Base-by-base conservation (phyloP, 2,888 invertebrate species). In the Megaustenia siamemsis region DNA sequence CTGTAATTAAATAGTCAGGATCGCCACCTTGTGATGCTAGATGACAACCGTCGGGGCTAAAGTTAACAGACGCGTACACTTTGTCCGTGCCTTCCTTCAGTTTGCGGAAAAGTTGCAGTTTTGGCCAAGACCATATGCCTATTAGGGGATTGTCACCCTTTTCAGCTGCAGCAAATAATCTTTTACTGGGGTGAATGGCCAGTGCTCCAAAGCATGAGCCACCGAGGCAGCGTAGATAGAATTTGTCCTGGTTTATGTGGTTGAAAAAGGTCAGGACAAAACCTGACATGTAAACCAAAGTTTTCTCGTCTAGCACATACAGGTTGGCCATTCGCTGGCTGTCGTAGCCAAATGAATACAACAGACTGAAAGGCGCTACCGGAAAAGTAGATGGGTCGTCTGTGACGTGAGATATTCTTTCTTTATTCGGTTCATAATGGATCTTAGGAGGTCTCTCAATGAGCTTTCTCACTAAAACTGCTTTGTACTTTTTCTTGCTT, bases 61-160 rank as follows among this genome's bases (percentile, higher is more conserved):
- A 87, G 53, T 68, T 73, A 15, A 86, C 40, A 2, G 82, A 86
- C 15, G 82, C 79, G 71, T 86, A 87, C 5, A 86, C 69, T 63
- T 49, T 82, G 12, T 66, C n/a, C 1, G 86, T 84, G 15, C 87
- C 87, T 18, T 81, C 84, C 38, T 28, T 78, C 10, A 87, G 80
- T n/a, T 79, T 75, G 24, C 83, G 21, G 35, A 82, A 79, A 12
- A 82, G 80, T 38, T 82, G 78, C 10, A 87, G 78, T 43, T 87
- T 87, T 12, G 73, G 71, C 82, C 79, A 84, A 10, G 87, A 87
- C 80, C 86, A 86, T 0, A 87, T 84, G 24, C 86, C 86, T 28
- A 87, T 82, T 28, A 79, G 35, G 0, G 87, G 87, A 15, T 49
- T 66, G 2, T 43, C 15, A 18, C 87, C 87, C 28, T 83, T 86